Evolutionary conservation across 2,888 invertebrate genomes (phyloP), one percentile per base, ranked within the genome.

Genomic region (Pseudococcus longispinus): DNA sequence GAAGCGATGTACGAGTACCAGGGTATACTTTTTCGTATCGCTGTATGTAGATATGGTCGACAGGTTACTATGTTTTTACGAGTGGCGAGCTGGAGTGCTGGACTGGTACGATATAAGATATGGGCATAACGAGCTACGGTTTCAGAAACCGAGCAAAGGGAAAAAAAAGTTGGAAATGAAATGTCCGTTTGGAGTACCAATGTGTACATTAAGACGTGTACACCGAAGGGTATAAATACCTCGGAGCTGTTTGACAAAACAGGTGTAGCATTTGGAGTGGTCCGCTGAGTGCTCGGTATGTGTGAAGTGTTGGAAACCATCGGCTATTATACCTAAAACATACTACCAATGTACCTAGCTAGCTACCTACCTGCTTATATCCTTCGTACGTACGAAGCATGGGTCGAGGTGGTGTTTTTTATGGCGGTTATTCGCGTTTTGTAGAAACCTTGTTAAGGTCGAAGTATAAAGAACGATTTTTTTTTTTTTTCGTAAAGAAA

Each of bases 201-300:
- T 60, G 1, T 60, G 60, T 60, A 60, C 60, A 60, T 60, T 51
- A 51, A 60, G 9, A 60, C 60, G 23, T 60, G 23, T 9, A 23
- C 20, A n/a, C 51, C 51, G 51, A 51, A 65, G 32, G 70, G 70
- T 70, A 29, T 6, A 70, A 70, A 70, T 70, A 29, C 70, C 70
- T 70, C 70, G 70, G 18, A 70, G 70, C 70, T 70, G 70, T 44
- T 15, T 42, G 42, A 26, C 23, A 83, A 51, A n/a, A 37, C 84
- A 84, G 84, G 84, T 84, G 60, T 84, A 84, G 15, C 23, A 60
- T 51, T 60, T 23, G 11, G 60, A 84, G 84, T 60, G 60, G 84
- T 84, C 60, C 84, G 15, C 46, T 15, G 83, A 46, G 42, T 44
- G 11, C 46, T 51, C 60, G 60, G 23, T 60, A 60, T 70, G 18